A percentile compares a stretch with the other conserved stretches of the same genome.
Evolutionary conservation across 2,797 vertebrate genomes (phyloP).

Genomic region (Fringilla coelebs): DNA sequence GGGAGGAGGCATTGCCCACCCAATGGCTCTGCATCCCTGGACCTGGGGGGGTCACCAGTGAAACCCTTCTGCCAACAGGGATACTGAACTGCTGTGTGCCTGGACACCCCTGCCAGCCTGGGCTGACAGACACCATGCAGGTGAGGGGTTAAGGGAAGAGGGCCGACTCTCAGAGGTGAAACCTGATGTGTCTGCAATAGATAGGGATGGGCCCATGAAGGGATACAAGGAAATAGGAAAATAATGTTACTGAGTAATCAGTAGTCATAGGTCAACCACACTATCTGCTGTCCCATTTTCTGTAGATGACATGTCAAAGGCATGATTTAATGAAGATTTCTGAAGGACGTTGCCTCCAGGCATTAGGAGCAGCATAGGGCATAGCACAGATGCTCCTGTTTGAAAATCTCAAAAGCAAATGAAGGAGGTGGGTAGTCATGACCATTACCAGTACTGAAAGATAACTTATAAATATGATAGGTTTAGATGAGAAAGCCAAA

Average conservation of each 20-base stretch:
- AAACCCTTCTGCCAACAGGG: rapidly evolving
- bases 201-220: rapidly evolving
- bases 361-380: background rate
- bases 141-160: rapidly evolving
- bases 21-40: rapidly evolving
- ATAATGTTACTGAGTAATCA: background rate
- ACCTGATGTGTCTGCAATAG: background rate
- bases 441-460: background rate
- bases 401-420: background rate
- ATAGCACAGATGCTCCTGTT: background rate
- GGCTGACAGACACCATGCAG: background rate
- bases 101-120: rapidly evolving
- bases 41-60: rapidly evolving
- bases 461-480: background rate
- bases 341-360: background rate
- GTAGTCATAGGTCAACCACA: background rate
- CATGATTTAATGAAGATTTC: constrained; percentile 9
- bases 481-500: background rate
- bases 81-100: rapidly evolving
- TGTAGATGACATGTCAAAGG: background rate
- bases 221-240: background rate
- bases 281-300: background rate
- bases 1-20: background rate
- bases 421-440: background rate
- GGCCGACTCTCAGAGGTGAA: background rate